Evolutionary conservation across 2,888 invertebrate genomes (phyloP), one percentile per base, ranked within the genome.

Genomic region (Chymomyza amoena): DNA sequence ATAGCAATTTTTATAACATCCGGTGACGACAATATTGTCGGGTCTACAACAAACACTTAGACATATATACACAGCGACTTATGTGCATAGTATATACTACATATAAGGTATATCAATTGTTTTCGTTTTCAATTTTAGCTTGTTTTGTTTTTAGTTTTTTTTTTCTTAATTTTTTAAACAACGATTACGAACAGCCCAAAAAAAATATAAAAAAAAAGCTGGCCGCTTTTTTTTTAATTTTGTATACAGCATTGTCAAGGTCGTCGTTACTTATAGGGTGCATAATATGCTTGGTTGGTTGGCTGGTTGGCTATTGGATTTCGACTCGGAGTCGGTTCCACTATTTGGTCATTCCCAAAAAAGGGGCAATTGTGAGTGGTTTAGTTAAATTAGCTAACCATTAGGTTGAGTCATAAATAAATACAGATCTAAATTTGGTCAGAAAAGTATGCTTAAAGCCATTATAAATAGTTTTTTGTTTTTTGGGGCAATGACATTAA

Each of bases 1-100:
- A 73, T 76, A 73, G 77, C 67, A 45, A 45, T 69, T 70, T 69
- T 39, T 76, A 65, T 73, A 62, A 73, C 78, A 78, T 79, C 78
- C 80, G 80, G 74, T 76, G 78, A 80, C 80, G 80, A 45, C 39
- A 45, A 45, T 45, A 45, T 45, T 45, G 39, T 13, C 13, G 39
- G 39, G 13, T 10, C 39, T 45, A 32, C 13, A 54, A 64, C 39
- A 61, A 18, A 36, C 36, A 32, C 52, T 10, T 45, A 45, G 39
- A 45, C 39, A 13, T 32, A 32, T 32, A 32, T 32, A 32, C 64
- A 56, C 52, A 73, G 70, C 69, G 71, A 71, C 69, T 79, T 66
- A 71, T 73, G 68, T 79, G 68, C 65, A 69, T 39, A 61, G 68
- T 71, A 63, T n/a, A 39, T 60, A 59, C 52, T 64, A 61, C 52